Evolutionary conservation across 2,113 vertebrate species (phyloP), one percentile per base, ranked within the genome.

Genomic region (Phalacrocorax aristotelis): DNA sequence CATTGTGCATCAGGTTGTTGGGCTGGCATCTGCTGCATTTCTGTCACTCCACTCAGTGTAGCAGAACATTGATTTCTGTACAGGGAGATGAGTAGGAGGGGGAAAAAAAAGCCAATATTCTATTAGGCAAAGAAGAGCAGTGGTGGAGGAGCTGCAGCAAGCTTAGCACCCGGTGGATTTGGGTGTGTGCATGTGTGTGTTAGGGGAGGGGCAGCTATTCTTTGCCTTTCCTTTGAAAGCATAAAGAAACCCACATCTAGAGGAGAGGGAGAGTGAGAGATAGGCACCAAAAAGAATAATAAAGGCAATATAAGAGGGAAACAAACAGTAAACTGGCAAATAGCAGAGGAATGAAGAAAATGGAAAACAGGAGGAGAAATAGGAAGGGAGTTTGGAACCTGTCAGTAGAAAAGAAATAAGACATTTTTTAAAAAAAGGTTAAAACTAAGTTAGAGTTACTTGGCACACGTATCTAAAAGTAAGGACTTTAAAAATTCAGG

Each of bases 1-100:
- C 69, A 60, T 30, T 83, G 75, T 78, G 25, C 55, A 82, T 82
- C 26, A 36, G 14, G 57, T 32, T 85, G 62, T 57, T 87, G 57
- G 52, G n/a, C 78, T 94, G 85, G 49, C 7, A 0, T 61, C 48
- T 94, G 60, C 82, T 81, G 34, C 65, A 27, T 92, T 93, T 52
- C 72, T 89, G 86, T 95, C 94, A 95, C 92, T 95, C n/a, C 6
- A 79, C 26, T 83, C 92, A 82, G 81, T 83, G 84, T 94, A 97
- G 94, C 93, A 98, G 95, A 98, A 96, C 96, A 97, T 34, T 96
- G 96, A 96, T 97, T 97, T 97, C 91, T 96, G 91, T 94, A 95
- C 70, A 93, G 60, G 61, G 70, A 95, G 42, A 55, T 91, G 74
- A 95, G 79, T 78, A 96, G 86, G 60, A 1, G 26, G 17, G 36